Evolutionary conservation across 2,113 vertebrate species (phyloP).

Genomic region (Ammodramus savannarum): DNA sequence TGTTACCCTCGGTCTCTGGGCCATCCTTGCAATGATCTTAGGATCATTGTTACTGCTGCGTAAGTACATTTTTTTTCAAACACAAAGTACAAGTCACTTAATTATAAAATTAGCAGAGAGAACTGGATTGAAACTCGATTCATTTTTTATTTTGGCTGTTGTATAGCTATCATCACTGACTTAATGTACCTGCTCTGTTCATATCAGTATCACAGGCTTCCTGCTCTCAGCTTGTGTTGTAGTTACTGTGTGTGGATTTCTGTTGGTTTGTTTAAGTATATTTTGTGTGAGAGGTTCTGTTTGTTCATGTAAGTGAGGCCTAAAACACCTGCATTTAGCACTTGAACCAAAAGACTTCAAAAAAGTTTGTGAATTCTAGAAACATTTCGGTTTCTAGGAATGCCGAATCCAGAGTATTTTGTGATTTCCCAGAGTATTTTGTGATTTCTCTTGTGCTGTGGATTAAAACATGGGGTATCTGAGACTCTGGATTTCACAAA

Average conservation of each 20-base stretch:
- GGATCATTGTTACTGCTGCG: constrained; percentile 80
- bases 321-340: background rate
- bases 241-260: background rate
- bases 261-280: background rate
- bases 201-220: background rate
- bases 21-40: constrained; percentile 82
- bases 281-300: background rate
- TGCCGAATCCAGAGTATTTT: background rate
- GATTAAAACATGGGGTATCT: background rate
- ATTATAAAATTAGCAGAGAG: background rate
- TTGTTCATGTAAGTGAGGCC: background rate
- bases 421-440: background rate
- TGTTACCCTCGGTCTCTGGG: constrained; percentile 77
- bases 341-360: background rate
- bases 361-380: background rate
- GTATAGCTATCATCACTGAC: background rate
- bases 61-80: constrained; percentile 70
- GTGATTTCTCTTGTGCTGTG: background rate
- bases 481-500: background rate
- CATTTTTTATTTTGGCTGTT: background rate
- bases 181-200: background rate
- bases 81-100: background rate
- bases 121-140: background rate
- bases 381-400: background rate
- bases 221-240: background rate